Evolutionary conservation across 2,888 invertebrate species (phyloP), one percentile per base, ranked within the genome.

Genomic region (Neoitamus cyanurus): DNA sequence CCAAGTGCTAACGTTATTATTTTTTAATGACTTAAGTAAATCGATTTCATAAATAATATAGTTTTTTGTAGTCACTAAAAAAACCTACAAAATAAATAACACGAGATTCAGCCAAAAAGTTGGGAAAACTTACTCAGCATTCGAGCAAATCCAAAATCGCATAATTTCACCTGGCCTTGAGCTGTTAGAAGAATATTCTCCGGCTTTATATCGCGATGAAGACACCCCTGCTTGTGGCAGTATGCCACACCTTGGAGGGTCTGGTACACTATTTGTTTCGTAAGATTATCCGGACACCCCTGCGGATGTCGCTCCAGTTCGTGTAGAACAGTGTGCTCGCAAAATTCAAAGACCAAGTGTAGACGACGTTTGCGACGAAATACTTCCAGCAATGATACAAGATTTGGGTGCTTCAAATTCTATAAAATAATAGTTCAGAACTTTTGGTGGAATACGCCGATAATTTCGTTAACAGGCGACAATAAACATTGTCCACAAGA

Each of bases 291-390:
- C 1, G 98, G 98, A 89, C 96, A 98, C 89, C 99, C 99, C 92
- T 93, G 94, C 0, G 98, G 97, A 92, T 97, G 96, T 89, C 96
- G 95, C 91, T 99, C 99, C 90, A 99, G 93, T 90, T 99, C 99
- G 89, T 98, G 97, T 83, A 99, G 93, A 85, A 99, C 97, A 0
- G 99, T 99, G 89, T 97, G 95, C 90, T 99, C 99, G 90, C 99
- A 99, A 92, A 96, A 99, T 92, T 99, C 99, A 92, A 99, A 99
- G 36, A 99, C 99, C 86, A 99, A 93, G 92, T 99, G 99, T 78
- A 99, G 93, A 89, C 99, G 97, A 86, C 98, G 94, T 91, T 98
- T 98, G 86, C 98, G 93, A 86, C 99, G 95, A 91, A 99, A 99
- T 85, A 99, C 99, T 92, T 99, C 99, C 89, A 99, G 94, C 86